Conservation (phyloP, 2,888 invertebrate genomes). For the Rhorus exstirpatorius region DNA sequence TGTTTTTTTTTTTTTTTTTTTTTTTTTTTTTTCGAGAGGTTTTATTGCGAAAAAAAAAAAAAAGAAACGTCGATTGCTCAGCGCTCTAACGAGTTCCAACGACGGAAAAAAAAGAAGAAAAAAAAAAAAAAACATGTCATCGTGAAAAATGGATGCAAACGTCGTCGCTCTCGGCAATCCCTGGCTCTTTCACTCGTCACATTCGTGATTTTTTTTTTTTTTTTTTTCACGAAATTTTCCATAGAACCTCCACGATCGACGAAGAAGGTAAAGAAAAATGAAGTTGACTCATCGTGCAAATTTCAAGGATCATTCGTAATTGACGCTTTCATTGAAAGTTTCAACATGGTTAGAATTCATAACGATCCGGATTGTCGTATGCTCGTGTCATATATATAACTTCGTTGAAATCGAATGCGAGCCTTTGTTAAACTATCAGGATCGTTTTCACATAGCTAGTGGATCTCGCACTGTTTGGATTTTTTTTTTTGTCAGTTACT, state of each 20-base stretch:
- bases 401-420: constrained; percentile 17
- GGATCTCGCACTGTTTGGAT: too few relatives aligned
- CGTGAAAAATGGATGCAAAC: constrained; percentile 26
- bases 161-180: constrained; percentile 7
- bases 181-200: neutral
- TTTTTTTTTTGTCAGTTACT: too few relatives aligned
- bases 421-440: neutral
- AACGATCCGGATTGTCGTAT: neutral
- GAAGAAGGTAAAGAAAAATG: neutral
- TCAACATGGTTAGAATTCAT: constrained; percentile 3
- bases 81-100: constrained; percentile 9
- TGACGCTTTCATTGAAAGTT: constrained; percentile 39
- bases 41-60: too few relatives aligned
- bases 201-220: neutral
- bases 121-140: too few relatives aligned
- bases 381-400: neutral
- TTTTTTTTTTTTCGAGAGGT: too few relatives aligned
- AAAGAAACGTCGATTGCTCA: constrained; percentile 24
- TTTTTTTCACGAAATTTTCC: constrained; percentile 31
- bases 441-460: too few relatives aligned
- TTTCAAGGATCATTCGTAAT: constrained; percentile 23
- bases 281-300: constrained; percentile 3
- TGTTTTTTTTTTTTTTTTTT: constrained; percentile 28
- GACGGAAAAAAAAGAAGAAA: constrained; percentile 16
- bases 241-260: neutral